Evolutionary conservation across 1,140 invertebrate species (phyloP).

Genomic region (Asobara japonica): DNA sequence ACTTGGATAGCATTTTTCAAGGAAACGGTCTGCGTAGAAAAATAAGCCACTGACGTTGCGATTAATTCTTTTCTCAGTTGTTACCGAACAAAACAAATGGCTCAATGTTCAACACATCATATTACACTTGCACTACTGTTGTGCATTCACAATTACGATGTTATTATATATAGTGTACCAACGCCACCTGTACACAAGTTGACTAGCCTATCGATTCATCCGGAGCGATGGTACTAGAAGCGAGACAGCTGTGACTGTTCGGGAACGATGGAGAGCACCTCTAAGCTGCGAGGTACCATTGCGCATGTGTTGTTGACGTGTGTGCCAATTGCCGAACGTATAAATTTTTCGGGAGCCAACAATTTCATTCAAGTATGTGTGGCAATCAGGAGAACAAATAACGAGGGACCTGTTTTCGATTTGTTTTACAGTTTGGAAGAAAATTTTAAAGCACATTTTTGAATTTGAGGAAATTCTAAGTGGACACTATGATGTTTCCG

Average conservation of each 20-base stretch:
- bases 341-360: too few relatives aligned
- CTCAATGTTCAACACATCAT: slow-evolving; percentile 1
- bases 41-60: neutral
- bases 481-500: too few relatives aligned
- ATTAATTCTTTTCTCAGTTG: neutral
- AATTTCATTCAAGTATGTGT: too few relatives aligned
- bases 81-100: neutral
- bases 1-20: neutral
- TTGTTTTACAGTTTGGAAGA: too few relatives aligned
- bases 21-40: neutral
- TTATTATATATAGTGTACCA: neutral
- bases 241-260: neutral
- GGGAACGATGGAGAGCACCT: neutral
- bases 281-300: neutral
- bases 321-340: too few relatives aligned
- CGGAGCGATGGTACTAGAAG: neutral
- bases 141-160: slow-evolving; percentile 12
- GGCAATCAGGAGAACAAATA: too few relatives aligned
- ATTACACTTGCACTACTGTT: neutral
- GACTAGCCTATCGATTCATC: slow-evolving; percentile 20
- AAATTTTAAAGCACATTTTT: too few relatives aligned
- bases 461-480: too few relatives aligned
- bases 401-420: too few relatives aligned
- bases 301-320: neutral
- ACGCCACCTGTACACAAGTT: slow-evolving; percentile 17